These are phyloP conservation scores for Gnatocerus cornutus DNA, from an alignment of 2,888 invertebrate genomes.

Conservation along the genomic window DNA sequence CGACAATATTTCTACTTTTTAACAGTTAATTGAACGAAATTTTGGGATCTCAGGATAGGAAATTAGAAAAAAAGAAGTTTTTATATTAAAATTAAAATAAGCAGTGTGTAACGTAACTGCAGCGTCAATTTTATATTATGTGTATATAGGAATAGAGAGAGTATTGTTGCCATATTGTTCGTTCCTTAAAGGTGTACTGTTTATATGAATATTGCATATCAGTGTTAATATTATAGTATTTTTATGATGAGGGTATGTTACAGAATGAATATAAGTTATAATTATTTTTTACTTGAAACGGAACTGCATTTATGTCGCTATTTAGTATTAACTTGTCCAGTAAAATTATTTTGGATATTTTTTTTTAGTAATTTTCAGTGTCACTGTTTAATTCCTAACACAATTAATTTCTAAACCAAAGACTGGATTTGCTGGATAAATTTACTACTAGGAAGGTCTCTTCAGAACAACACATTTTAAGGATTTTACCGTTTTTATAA, in stretches of 20 bases:
- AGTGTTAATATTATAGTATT: slow-evolving; percentile 53
- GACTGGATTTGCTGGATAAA: slow-evolving; percentile 41
- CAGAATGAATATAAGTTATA: not conserved
- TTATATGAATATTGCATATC: slow-evolving; percentile 58
- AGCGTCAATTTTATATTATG: slow-evolving; percentile 55
- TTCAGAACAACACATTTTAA: no score
- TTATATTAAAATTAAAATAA: not conserved
- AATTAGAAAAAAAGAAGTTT: not conserved
- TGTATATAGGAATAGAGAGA: slow-evolving; percentile 45
- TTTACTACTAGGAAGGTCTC: no score
- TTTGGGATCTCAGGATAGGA: not conserved
- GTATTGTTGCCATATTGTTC: slow-evolving; percentile 55
- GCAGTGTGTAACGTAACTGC: slow-evolving; percentile 3
- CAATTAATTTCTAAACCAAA: slow-evolving; percentile 35
- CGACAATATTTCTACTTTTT: no score
- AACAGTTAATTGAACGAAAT: no score
- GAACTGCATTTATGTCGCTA: slow-evolving; percentile 28
- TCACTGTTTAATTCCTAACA: not conserved
- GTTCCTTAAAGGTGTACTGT: slow-evolving; percentile 50
- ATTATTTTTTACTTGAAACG: not conserved
- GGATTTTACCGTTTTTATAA: no score
- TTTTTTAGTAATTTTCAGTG: slow-evolving; percentile 4
- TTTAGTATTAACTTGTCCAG: slow-evolving; percentile 29
- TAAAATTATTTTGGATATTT: not conserved
- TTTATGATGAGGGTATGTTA: slow-evolving; percentile 30